Base-by-base conservation (phyloP, 2,113 vertebrate genomes). In the Bagarius yarrelli region DNA sequence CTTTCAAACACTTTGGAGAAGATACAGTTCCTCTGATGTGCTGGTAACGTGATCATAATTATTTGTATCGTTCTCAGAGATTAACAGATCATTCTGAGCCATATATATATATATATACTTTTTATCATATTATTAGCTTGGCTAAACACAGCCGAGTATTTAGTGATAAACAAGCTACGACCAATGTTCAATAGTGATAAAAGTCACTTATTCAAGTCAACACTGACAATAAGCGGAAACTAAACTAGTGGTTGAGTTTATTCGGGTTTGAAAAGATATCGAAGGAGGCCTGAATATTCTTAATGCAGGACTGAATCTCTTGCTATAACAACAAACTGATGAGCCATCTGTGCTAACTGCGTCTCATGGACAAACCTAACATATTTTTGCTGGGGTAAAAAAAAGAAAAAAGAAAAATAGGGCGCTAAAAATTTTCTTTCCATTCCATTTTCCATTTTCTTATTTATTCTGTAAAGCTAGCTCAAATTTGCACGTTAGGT, bases 401-500 rank as follows among this genome's bases (percentile, higher is more conserved):
- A 78, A 78, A 34, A 81, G 27, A 56, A 79, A 82, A 85, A 79
- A 50, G 66, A 81, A 50, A 59, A 53, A 64, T 44, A 56, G 47
- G 40, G 64, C 74, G 78, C 76, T 21, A 25, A 83, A 85, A n/a
- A n/a, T n/a, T n/a, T n/a, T n/a, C n/a, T n/a, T n/a, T n/a, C n/a
- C n/a, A n/a, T n/a, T n/a, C n/a, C n/a, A n/a, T n/a, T 59, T 63
- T 83, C 73, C 81, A 81, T 81, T 81, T 83, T 85, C 73, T 73
- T 56, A 63, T 78, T 83, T 85, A 80, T 78, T 74, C 76, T 23
- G 78, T 66, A 15, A 36, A 64, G 81, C 61, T 83, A 76, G 55
- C 47, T 36, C n/a, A 82, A 70, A 85, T 82, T 57, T 82, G 32
- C 63, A 79, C 61, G 79, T 63, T 78, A 85, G 52, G 73, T 85